A percentile compares a stretch with the other conserved stretches of the same genome.
These are phyloP conservation scores for Sylvietta virens DNA, from an alignment of 2,113 vertebrate genomes.

Conservation along the genomic window DNA sequence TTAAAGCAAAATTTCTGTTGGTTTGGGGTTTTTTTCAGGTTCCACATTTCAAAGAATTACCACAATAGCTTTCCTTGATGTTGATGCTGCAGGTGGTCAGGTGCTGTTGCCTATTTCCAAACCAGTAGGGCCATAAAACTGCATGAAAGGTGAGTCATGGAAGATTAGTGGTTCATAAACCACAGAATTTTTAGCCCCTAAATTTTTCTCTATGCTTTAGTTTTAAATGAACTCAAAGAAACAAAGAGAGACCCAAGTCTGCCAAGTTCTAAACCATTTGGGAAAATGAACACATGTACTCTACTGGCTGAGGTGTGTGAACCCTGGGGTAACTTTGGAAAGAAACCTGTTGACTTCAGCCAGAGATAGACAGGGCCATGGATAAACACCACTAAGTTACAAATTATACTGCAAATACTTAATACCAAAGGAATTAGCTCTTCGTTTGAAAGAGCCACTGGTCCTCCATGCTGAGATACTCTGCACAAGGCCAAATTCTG, in stretches of 20 bases:
- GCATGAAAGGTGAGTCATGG: slow-evolving; percentile 3
- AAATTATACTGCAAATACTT: slow-evolving; percentile 42
- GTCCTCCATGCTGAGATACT: background rate
- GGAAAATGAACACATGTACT: background rate
- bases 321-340: slow-evolving; percentile 1
- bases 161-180: slow-evolving; percentile 21
- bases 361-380: background rate
- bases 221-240: slow-evolving; percentile 8
- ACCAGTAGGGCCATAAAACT: background rate
- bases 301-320: background rate
- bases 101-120: slow-evolving; percentile 13
- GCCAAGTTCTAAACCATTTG: slow-evolving; percentile 6
- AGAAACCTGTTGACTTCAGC: slow-evolving; percentile 6
- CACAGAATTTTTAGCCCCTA: background rate
- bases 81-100: background rate
- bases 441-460: background rate
- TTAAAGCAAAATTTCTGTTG: background rate
- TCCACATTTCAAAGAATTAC: background rate
- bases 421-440: slow-evolving; percentile 46
- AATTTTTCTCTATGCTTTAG: background rate
- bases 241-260: background rate
- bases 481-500: background rate
- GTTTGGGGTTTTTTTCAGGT: background rate
- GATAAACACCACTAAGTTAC: slow-evolving; percentile 4
- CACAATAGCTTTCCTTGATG: background rate